phyloP scores from a whole-genome alignment of 2,888 invertebrate genomes.

The Polydrusus pterygomalis region DNA sequence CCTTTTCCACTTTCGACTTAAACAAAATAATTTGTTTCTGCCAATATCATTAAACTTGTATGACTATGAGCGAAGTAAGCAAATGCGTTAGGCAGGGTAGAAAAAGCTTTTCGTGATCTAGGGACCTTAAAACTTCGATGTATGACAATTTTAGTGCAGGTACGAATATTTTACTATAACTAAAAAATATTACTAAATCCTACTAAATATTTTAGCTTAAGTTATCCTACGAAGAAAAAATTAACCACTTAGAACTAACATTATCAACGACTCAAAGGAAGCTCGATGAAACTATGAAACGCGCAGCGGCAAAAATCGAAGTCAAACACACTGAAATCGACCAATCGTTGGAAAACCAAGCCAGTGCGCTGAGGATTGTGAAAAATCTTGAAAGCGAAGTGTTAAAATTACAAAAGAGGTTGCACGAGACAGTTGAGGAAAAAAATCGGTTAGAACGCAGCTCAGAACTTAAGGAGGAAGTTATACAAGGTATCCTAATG shows the following conservation, averaged over 20 bases:
- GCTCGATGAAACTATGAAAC: constrained; percentile 55
- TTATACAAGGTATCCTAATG: constrained; percentile 61
- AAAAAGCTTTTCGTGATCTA: too few relatives aligned
- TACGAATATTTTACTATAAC: background rate
- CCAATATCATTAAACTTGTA: too few relatives aligned
- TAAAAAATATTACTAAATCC: background rate
- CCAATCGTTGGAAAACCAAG: constrained; percentile 71
- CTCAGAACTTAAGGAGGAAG: constrained; percentile 68
- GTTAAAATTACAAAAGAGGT: constrained; percentile 70
- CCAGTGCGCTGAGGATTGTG: constrained; percentile 72
- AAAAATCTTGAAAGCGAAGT: constrained; percentile 73
- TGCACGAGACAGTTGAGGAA: constrained; percentile 61
- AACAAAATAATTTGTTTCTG: too few relatives aligned
- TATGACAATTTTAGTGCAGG: too few relatives aligned
- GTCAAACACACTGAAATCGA: constrained; percentile 70
- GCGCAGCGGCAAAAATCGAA: constrained; percentile 70
- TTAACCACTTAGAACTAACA: constrained; percentile 74
- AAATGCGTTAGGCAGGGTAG: too few relatives aligned
- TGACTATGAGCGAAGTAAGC: too few relatives aligned
- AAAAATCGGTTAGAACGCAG: constrained; percentile 70
- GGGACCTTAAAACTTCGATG: too few relatives aligned
- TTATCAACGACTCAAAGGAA: constrained; percentile 53
- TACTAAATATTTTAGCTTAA: constrained; percentile 68
- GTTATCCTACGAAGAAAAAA: constrained; percentile 73
- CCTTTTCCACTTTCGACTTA: too few relatives aligned